These are phyloP conservation scores for Dendroctonus valens DNA, from an alignment of 1,140 invertebrate species.

Conservation along the genomic window DNA sequence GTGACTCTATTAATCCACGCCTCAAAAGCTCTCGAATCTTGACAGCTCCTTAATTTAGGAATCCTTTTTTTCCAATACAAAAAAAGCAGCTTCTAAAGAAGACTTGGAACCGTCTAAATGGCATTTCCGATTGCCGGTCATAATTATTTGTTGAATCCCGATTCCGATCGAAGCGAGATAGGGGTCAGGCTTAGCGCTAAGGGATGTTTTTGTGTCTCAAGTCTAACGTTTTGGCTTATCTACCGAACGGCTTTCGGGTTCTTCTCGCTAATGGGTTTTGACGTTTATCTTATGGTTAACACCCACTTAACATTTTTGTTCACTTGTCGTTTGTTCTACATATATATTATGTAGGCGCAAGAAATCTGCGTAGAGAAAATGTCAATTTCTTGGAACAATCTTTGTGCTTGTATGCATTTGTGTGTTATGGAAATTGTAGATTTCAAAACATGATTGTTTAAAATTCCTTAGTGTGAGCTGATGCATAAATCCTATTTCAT, in stretches of 20 bases:
- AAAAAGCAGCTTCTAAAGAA: conserved; percentile 9
- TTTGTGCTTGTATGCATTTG: too few relatives aligned
- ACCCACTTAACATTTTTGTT: neutral
- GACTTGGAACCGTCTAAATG: conserved; percentile 4
- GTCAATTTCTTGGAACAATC: too few relatives aligned
- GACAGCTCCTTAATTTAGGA: conserved; percentile 7
- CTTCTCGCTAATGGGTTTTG: neutral
- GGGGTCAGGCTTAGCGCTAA: neutral
- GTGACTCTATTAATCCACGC: too few relatives aligned
- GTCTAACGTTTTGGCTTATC: neutral
- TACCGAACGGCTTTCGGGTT: neutral
- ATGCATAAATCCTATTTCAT: too few relatives aligned
- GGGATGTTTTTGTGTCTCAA: conserved; percentile 7
- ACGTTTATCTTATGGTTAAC: neutral
- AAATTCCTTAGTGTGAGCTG: too few relatives aligned
- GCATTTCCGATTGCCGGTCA: conserved; percentile 17
- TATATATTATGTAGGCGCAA: too few relatives aligned
- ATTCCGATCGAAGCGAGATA: conserved; percentile 1
- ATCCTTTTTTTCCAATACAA: conserved; percentile 15
- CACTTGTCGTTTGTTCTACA: neutral
- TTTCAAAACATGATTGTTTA: too few relatives aligned
- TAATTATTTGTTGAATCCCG: conserved; percentile 12
- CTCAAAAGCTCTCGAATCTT: conserved; percentile 1
- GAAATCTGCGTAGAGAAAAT: too few relatives aligned
- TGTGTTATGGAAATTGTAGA: too few relatives aligned